Evolutionary conservation across 2,888 invertebrate genomes (phyloP), one percentile per base, ranked within the genome.

Genomic region (Diaprepes abbreviatus): DNA sequence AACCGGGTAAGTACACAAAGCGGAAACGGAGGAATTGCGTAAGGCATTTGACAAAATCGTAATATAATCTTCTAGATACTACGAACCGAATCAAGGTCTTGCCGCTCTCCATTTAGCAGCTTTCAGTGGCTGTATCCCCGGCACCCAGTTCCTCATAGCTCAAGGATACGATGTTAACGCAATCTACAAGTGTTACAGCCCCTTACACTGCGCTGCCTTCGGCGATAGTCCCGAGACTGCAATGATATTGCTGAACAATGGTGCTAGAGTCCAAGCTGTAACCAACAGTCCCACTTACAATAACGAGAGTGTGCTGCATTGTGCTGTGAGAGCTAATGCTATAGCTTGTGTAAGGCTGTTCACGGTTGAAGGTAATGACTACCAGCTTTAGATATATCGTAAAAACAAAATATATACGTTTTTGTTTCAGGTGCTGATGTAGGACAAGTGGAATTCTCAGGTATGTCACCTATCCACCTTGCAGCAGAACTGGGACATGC

Each of bases 131-230:
- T 92, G 91, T 73, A 83, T 89, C 54, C 89, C 90, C 14, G 91
- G 93, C 72, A 89, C 92, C 6, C 88, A 87, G 75, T 91, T 89
- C 79, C 86, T 94, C 57, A 87, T 94, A 50, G 84, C 88, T 24
- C 88, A 89, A 77, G 92, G 91, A 1, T 88, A 89, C 74, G 91
- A 91, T 77, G 88, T 92, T 6, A 91, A 92, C 83, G 87, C 89
- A 57, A 88, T 89, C 79, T 88, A 89, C 68, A 90, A 91, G 81
- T 89, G 90, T 76, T 92, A 92, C 81, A 92, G 92, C 48, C 94
- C 96, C 0, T 87, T 96, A 67, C 96, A 97, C 83, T 95, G 94
- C 81, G 94, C 96, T 10, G 95, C 95, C 31, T 94, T 95, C 84
- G 94, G 95, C 10, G 93, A 95, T 80, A 91, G 94, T 71, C 89